Evolutionary conservation across 2,888 invertebrate species (phyloP), one percentile per base, ranked within the genome.

Genomic region (Thera obeliscata): DNA sequence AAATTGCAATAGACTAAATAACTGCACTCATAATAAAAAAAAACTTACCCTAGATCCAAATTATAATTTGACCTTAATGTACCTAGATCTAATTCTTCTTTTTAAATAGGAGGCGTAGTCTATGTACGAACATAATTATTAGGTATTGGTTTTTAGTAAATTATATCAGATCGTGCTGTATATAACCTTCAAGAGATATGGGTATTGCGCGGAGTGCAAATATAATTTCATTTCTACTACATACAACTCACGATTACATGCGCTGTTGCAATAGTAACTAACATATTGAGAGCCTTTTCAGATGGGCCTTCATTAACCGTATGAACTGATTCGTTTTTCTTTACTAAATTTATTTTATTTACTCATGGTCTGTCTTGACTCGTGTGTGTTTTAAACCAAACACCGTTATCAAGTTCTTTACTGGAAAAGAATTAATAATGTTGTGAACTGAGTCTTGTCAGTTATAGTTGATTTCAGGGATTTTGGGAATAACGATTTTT

Each of bases 171-270:
- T 64, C 67, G 70, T 70, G 70, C 62, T 56, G 12, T 64, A 22
- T 50, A 46, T 35, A 67, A 41, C 67, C 67, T 67, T 67, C 64
- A 52, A 62, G 12, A 62, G 55, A 69, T 65, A 69, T 61, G 61
- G 61, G 41, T 55, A 63, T 56, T 60, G 64, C 61, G 49, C 36
- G 2, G 36, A 22, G 41, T 64, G 56, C 55, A 65, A 68, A 69
- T 58, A 43, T 61, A 22, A 61, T 46, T 57, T 58, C 43, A 56
- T 61, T 67, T 57, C 67, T 48, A 54, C 43, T 38, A 11, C 38
- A 4, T 46, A 8, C 46, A 9, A 59, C 43, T 56, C 50, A 41
- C 52, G 50, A 48, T 41, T 61, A 48, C 52, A 8, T 61, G 38
- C 41, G 43, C 35, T 66, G 61, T 52, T 54, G 61, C 55, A 64